These are phyloP conservation scores for Arizona elegans DNA, from an alignment of 2,113 vertebrate genomes.

Conservation along the genomic window DNA sequence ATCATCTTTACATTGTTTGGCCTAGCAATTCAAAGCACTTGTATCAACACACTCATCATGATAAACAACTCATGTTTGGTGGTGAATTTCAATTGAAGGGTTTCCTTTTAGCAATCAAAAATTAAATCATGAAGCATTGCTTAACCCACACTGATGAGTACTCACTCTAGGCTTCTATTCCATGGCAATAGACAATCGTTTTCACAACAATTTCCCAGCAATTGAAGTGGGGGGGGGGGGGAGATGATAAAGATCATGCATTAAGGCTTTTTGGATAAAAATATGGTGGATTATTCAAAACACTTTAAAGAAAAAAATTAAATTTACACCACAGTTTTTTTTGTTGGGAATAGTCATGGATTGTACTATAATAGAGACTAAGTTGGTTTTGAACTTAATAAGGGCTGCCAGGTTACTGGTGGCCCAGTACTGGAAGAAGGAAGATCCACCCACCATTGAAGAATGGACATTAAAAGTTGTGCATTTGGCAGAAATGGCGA, in stretches of 20 bases:
- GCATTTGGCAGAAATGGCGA: too few relatives aligned
- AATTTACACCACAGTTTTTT: too few relatives aligned
- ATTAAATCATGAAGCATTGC: not conserved
- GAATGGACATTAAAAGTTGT: too few relatives aligned
- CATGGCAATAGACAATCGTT: not conserved
- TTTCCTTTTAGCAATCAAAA: not conserved
- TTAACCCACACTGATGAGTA: not conserved
- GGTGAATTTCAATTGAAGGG: not conserved
- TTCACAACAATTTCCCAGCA: not conserved
- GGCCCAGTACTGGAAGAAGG: too few relatives aligned
- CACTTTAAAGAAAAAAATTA: too few relatives aligned
- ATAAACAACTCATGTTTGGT: not conserved
- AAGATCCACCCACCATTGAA: too few relatives aligned
- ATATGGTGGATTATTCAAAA: too few relatives aligned
- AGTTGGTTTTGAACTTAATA: too few relatives aligned
- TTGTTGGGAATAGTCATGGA: too few relatives aligned
- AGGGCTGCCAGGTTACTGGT: too few relatives aligned
- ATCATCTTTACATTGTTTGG: not conserved
- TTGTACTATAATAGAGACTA: too few relatives aligned
- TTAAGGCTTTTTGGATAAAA: not conserved
- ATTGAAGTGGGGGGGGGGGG: rapidly evolving
- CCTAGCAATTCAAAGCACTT: not conserved
- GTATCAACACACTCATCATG: not conserved
- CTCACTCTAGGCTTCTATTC: not conserved
- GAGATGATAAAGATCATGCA: not conserved